Percentiles rank a stretch among this genome's conserved stretches.
phyloP scores from a whole-genome alignment of 2,888 invertebrate genomes.

The Argynnis bischoffii region DNA sequence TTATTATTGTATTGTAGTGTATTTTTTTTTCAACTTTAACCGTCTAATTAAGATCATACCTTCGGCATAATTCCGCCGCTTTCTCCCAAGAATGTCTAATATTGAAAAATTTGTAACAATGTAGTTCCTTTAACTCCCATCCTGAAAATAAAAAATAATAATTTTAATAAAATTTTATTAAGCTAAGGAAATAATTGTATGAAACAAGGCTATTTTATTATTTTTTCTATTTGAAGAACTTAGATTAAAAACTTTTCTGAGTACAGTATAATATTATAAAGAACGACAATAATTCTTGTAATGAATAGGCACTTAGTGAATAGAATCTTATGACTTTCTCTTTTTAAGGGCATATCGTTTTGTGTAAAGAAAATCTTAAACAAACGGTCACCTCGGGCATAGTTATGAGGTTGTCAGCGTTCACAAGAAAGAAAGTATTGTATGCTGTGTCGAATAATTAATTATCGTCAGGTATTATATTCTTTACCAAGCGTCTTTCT shows the following conservation, averaged over 20 bases:
- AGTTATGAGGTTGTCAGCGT: conserved; percentile 31
- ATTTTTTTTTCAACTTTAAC: conserved; percentile 6
- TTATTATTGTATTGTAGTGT: not conserved
- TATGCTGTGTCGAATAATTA: conserved; percentile 30
- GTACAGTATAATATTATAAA: not conserved
- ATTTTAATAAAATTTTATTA: conserved; percentile 27
- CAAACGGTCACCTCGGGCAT: conserved; percentile 35
- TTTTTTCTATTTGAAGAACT: not conserved
- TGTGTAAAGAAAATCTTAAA: conserved; percentile 39
- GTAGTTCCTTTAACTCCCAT: conserved; percentile 95
- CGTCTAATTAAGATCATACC: conserved; percentile 75
- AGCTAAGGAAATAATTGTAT: conserved; percentile 18
- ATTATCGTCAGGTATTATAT: conserved; percentile 10
- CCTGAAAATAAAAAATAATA: conserved; percentile 84
- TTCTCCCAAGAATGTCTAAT: conserved; percentile 98
- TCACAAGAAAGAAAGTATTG: conserved; percentile 32
- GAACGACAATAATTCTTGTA: not conserved
- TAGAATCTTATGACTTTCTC: conserved; percentile 40
- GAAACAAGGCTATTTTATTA: not conserved
- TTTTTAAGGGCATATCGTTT: conserved; percentile 39
- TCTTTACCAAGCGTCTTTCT: not conserved
- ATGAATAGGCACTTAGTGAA: conserved; percentile 24
- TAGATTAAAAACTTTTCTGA: not conserved
- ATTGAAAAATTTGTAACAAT: conserved; percentile 97
- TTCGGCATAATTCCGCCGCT: conserved; percentile 96